phyloP scores from a whole-genome alignment of 2,888 invertebrate genomes.

The Metellina segmentata region DNA sequence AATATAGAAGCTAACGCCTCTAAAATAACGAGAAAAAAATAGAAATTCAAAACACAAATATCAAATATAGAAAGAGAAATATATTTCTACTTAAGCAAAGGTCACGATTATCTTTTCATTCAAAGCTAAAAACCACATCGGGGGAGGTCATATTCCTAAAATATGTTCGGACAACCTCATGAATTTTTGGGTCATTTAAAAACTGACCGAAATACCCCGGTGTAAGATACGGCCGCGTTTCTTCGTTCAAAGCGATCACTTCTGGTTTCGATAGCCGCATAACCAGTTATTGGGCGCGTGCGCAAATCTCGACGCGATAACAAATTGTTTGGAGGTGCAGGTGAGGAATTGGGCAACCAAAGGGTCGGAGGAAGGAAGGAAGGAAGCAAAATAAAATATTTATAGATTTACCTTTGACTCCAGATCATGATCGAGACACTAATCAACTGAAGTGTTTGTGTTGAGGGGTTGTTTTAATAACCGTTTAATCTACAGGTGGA shows the following conservation, averaged over 20 bases:
- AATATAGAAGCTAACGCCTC: not conserved
- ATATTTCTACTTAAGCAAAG: not conserved
- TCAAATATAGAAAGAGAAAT: not conserved
- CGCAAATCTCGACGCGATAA: not conserved
- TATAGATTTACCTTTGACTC: constrained; percentile 51
- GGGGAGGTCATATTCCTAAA: not conserved
- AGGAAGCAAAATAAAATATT: constrained; percentile 32
- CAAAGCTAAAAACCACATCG: not conserved
- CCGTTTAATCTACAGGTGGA: too few relatives aligned
- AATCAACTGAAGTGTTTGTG: not conserved
- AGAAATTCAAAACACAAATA: not conserved
- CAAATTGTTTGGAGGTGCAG: not conserved
- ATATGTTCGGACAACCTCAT: not conserved
- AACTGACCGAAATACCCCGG: not conserved
- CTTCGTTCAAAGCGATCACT: not conserved
- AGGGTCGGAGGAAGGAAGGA: constrained; percentile 5
- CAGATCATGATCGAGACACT: not conserved
- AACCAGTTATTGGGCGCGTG: not conserved
- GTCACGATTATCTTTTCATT: not conserved
- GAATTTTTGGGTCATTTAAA: constrained; percentile 3
- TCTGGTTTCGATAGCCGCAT: not conserved
- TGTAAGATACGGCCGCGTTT: not conserved
- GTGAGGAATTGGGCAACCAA: not conserved
- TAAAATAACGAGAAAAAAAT: not conserved
- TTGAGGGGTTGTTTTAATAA: too few relatives aligned